Percentiles rank a stretch among this genome's conserved stretches.
Conservation (phyloP, 2,797 vertebrate species). For the Crenuchus spilurus region DNA sequence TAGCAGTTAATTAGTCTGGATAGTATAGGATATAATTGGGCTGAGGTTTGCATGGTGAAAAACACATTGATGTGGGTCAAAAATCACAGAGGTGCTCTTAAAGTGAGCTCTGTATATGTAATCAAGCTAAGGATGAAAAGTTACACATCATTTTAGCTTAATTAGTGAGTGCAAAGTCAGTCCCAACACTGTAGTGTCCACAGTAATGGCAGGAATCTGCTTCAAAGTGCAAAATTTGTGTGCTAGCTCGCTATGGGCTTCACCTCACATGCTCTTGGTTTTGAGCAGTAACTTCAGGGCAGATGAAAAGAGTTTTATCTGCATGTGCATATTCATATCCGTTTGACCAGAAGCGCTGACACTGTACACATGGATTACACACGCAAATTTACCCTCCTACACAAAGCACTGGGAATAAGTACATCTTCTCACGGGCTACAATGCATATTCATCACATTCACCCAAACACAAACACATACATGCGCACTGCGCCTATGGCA, state of each 20-base stretch:
- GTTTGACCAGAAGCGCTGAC: conserved; percentile 74
- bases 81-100: not conserved
- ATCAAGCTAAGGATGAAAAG: not conserved
- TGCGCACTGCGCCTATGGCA: conserved; percentile 47
- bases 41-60: not conserved
- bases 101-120: not conserved
- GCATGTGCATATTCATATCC: conserved; percentile 59
- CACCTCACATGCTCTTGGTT: conserved; percentile 9
- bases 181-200: not conserved
- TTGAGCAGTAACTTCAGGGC: not conserved
- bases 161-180: not conserved
- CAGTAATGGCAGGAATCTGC: not conserved
- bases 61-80: not conserved
- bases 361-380: conserved; percentile 74
- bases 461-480: conserved; percentile 17
- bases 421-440: conserved; percentile 70
- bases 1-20: not conserved
- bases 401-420: conserved; percentile 78
- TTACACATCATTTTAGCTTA: not conserved
- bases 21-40: conserved; percentile 4
- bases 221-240: not conserved
- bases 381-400: conserved; percentile 79
- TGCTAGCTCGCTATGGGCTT: conserved; percentile 31
- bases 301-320: conserved; percentile 34
- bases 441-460: conserved; percentile 75